Evolutionary conservation across 2,888 invertebrate genomes (phyloP).

Genomic region (Lymantria dispar): DNA sequence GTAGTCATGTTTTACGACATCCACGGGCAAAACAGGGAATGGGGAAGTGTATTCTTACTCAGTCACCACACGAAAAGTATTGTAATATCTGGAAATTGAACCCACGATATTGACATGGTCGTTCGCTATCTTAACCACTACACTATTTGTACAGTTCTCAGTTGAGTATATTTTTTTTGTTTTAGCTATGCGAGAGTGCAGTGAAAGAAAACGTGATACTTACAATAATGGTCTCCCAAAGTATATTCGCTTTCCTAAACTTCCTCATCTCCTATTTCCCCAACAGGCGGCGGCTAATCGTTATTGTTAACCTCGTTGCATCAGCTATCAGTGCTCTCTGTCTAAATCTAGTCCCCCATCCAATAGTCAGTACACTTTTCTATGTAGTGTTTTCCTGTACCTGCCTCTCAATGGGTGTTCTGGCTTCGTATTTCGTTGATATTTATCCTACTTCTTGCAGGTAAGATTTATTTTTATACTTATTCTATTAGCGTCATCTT

Average conservation of each 20-base stretch:
- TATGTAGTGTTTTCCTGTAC: slow-evolving; percentile 70
- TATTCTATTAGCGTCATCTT: no score
- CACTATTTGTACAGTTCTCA: no score
- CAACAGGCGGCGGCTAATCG: slow-evolving; percentile 76
- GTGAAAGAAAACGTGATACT: slow-evolving; percentile 84
- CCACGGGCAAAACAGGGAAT: no score
- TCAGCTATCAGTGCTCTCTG: slow-evolving; percentile 79
- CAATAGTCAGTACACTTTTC: slow-evolving; percentile 64
- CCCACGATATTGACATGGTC: no score
- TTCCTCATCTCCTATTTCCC: slow-evolving; percentile 78
- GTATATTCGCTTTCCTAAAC: slow-evolving; percentile 83
- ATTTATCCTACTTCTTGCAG: slow-evolving; percentile 70
- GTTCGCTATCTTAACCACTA: no score
- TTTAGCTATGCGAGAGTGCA: slow-evolving; percentile 68
- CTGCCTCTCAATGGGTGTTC: slow-evolving; percentile 69
- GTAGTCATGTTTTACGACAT: no score
- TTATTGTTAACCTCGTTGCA: slow-evolving; percentile 70
- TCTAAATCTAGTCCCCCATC: slow-evolving; percentile 65
- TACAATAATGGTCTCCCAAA: slow-evolving; percentile 85
- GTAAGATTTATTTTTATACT: slow-evolving; percentile 35
- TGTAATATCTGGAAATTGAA: no score
- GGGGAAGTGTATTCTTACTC: no score
- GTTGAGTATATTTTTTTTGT: neutral
- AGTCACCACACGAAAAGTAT: no score
- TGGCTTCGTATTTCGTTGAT: slow-evolving; percentile 73